Evolutionary conservation across 2,888 invertebrate genomes (phyloP), one percentile per base, ranked within the genome.

Genomic region (Conops quadrifasciatus): DNA sequence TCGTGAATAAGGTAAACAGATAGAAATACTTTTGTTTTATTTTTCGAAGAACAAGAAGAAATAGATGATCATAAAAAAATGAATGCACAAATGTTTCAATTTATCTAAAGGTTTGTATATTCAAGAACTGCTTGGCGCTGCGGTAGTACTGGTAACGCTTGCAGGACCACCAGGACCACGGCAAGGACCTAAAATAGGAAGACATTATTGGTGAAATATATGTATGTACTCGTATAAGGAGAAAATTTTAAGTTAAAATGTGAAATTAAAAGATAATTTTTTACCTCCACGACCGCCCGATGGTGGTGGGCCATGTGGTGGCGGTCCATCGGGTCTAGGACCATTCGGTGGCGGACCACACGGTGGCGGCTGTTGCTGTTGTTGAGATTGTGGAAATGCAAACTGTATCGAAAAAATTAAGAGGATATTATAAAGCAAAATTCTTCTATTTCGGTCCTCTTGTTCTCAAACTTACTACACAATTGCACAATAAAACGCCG

Each of bases 341-440:
- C 75, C 75, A 60, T 56, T 72, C 16, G 75, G 75, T n/a, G 73
- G 74, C 36, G 75, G 75, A 2, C 71, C 69, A 59, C 75, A 73
- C 15, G 72, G 71, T 51, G 67, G 60, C 45, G 43, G 62, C 24
- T 68, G 63, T 5, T 47, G 30, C 53, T 72, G 53, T 7, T 49
- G 51, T 64, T 72, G 73, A 11, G 75, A 74, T 69, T 69, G 70
- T 1, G 72, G 65, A 60, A 67, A 15, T 49, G 49, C 49, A 3
- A 49, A 4, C n/a, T 15, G 3, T 15, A 49, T 15, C 7, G 49
- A 49, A 49, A 49, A 49, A 49, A n/a, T n/a, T n/a, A n/a, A n/a
- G n/a, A 19, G n/a, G 4, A 19, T 49, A 49, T 49, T 43, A 43
- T 13, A 11, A 5, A 43, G 9, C 13, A 13, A 43, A n/a, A n/a